phyloP scores from a whole-genome alignment of 2,113 vertebrate genomes.

The Neolamprologus variostigma region DNA sequence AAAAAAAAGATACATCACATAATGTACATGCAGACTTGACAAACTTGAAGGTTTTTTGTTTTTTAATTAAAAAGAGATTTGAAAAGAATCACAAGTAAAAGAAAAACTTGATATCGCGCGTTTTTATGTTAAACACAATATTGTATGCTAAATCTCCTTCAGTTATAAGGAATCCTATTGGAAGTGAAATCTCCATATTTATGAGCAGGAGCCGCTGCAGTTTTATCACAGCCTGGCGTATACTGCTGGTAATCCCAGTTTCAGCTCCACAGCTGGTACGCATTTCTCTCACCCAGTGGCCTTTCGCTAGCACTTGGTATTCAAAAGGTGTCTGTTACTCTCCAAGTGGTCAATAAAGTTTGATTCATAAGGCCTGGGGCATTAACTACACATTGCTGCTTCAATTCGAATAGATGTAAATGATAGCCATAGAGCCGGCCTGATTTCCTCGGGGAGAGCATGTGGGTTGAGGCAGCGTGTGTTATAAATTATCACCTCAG shows the following conservation, averaged over 20 bases:
- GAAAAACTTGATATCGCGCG: background rate
- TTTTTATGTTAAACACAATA: conserved; percentile 5
- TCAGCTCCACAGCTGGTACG: conserved; percentile 11
- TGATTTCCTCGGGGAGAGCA: conserved; percentile 64
- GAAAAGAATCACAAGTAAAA: background rate
- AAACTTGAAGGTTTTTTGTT: background rate
- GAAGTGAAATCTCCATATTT: conserved; percentile 42
- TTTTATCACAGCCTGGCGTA: conserved; percentile 18
- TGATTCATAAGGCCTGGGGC: conserved; percentile 54
- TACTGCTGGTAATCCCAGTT: background rate
- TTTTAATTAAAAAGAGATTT: background rate
- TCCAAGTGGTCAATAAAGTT: conserved; percentile 65
- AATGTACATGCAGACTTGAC: background rate
- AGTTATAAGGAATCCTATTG: conserved; percentile 17
- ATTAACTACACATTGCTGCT: conserved; percentile 37
- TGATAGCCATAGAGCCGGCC: conserved; percentile 41
- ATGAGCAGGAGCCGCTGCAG: conserved; percentile 22
- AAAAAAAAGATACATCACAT: background rate
- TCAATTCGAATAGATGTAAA: conserved; percentile 67
- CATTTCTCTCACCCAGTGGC: conserved; percentile 2
- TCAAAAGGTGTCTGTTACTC: conserved; percentile 51
- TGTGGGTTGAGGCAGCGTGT: background rate
- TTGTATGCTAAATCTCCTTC: background rate
- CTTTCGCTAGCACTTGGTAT: conserved; percentile 49
- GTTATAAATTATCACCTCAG: conserved; percentile 38